Percentiles rank a stretch among this genome's conserved stretches.
Conservation (phyloP, 1,140 invertebrate genomes). For the Plectrocnemia conspersa region DNA sequence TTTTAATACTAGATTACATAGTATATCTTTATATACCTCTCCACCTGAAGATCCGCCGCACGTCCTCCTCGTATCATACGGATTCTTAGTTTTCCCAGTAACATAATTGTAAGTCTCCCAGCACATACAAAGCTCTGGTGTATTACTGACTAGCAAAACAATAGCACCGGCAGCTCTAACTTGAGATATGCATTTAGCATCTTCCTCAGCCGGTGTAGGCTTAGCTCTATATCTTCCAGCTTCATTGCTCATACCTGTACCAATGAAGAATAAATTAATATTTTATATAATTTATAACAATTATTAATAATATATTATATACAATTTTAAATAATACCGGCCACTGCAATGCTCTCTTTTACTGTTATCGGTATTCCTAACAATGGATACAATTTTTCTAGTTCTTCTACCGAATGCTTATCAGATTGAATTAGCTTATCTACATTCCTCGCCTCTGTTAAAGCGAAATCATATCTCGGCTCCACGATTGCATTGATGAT, state of each 20-base stretch:
- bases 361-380: conserved; percentile 63
- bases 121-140: conserved; percentile 85
- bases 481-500: conserved; percentile 67
- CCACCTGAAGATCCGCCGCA: conserved; percentile 76
- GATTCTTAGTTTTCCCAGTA: conserved; percentile 82
- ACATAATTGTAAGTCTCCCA: conserved; percentile 87
- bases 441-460: conserved; percentile 54
- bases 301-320: neutral
- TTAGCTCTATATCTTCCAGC: conserved; percentile 50
- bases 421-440: conserved; percentile 47
- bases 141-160: conserved; percentile 81
- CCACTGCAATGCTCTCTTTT: conserved; percentile 63
- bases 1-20: neutral
- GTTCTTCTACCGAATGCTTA: conserved; percentile 44
- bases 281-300: neutral
- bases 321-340: conserved; percentile 44
- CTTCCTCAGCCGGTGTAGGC: conserved; percentile 57
- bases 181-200: conserved; percentile 66
- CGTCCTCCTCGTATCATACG: conserved; percentile 74
- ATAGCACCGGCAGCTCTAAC: conserved; percentile 79
- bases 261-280: conserved; percentile 1
- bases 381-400: conserved; percentile 55
- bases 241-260: conserved; percentile 53
- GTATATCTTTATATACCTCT: conserved; percentile 52
- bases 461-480: conserved; percentile 58